Evolutionary conservation across 2,113 vertebrate species (phyloP).

Genomic region (Paradisaea rubra): DNA sequence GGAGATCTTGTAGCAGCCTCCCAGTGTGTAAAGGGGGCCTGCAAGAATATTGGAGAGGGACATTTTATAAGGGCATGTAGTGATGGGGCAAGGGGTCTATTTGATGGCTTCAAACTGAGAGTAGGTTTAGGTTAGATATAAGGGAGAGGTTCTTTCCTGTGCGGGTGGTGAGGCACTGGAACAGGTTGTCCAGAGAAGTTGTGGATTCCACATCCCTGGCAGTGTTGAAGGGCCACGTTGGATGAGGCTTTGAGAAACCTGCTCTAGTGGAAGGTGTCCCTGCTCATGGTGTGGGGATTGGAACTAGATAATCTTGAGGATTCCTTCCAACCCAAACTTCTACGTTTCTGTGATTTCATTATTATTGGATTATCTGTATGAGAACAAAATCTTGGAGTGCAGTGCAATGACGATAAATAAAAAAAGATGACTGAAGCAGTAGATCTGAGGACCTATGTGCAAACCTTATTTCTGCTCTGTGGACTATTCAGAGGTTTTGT

Average conservation of each 20-base stretch:
- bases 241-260: neutral
- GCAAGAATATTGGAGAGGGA: neutral
- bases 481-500: neutral
- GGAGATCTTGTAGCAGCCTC: neutral
- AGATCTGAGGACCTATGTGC: neutral
- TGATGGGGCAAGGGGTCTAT: neutral
- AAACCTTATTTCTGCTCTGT: neutral
- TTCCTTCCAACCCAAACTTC: neutral
- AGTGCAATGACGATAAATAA: neutral
- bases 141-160: neutral
- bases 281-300: rapidly evolving
- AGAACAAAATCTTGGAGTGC: neutral
- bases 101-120: neutral
- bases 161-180: neutral
- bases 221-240: no score
- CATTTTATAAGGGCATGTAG: neutral
- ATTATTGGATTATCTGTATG: neutral
- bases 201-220: neutral
- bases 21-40: neutral
- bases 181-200: neutral
- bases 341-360: neutral
- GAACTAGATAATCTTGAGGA: neutral
- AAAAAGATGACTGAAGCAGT: neutral
- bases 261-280: neutral
- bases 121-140: neutral